Percentiles rank a stretch among this genome's conserved stretches.
Evolutionary conservation across 2,888 invertebrate genomes (phyloP).

Genomic region (Parapristionchus giblindavisi): DNA sequence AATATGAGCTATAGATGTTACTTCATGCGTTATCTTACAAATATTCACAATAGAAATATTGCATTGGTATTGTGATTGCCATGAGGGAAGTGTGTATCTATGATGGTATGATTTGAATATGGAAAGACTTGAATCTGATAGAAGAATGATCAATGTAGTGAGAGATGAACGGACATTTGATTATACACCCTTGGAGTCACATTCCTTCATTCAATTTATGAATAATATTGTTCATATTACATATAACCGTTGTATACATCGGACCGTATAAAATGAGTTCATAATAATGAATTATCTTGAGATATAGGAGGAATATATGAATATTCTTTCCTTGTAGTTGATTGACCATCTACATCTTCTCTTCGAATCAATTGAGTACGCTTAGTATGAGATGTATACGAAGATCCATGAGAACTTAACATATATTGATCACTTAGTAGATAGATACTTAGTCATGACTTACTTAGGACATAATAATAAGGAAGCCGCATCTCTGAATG

Average conservation of each 20-base stretch:
- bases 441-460: neutral
- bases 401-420: constrained; percentile 6
- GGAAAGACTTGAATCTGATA: too few species aligned
- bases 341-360: constrained; percentile 8
- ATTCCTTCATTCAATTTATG: too few species aligned
- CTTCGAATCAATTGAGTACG: constrained; percentile 4
- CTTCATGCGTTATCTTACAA: too few species aligned
- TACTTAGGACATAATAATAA: constrained; percentile 39
- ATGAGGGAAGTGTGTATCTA: too few species aligned
- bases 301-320: constrained; percentile 18
- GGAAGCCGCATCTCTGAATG: constrained; percentile 75
- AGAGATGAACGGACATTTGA: too few species aligned
- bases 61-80: too few species aligned
- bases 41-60: too few species aligned
- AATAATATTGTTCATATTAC: neutral
- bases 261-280: neutral
- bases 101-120: too few species aligned
- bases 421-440: neutral
- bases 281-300: constrained; percentile 14
- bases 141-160: too few species aligned
- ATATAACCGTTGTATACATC: neutral
- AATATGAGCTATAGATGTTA: too few species aligned
- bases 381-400: too few species aligned
- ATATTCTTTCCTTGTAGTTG: constrained; percentile 11
- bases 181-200: too few species aligned